A percentile compares a stretch with the other conserved stretches of the same genome.
Evolutionary conservation across 2,888 invertebrate genomes (phyloP).

Genomic region (Melolontha melolontha): DNA sequence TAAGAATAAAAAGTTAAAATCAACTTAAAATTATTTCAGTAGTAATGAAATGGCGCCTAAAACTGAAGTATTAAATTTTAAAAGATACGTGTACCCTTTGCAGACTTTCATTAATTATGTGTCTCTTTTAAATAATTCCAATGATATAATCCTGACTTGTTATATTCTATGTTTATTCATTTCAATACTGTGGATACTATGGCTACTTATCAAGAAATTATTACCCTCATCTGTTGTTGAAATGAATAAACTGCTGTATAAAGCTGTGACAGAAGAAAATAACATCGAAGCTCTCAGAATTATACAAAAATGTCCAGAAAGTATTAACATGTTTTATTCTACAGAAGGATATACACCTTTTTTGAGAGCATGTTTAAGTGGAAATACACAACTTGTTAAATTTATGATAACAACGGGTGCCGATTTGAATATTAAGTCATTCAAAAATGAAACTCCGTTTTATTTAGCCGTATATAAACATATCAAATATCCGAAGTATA

Average conservation of each 20-base stretch:
- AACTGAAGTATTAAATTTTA: conserved; percentile 19
- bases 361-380: conserved; percentile 57
- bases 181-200: conserved; percentile 11
- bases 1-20: too few relatives aligned
- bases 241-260: conserved; percentile 8
- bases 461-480: conserved; percentile 57
- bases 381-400: conserved; percentile 56
- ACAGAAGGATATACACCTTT: conserved; percentile 48
- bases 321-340: conserved; percentile 41
- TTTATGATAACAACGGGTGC: conserved; percentile 56
- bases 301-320: conserved; percentile 50
- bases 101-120: conserved; percentile 14
- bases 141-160: conserved; percentile 21
- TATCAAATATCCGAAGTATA: conserved; percentile 52
- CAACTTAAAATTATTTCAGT: too few relatives aligned
- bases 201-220: neutral
- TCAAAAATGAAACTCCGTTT: conserved; percentile 56
- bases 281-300: conserved; percentile 45
- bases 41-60: neutral
- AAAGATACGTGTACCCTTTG: conserved; percentile 5
- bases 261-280: conserved; percentile 13
- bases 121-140: conserved; percentile 21
- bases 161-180: conserved; percentile 16
- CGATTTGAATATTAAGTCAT: conserved; percentile 53
- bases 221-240: conserved; percentile 1